These are phyloP conservation scores for Phainopepla nitens DNA, from an alignment of 2,113 vertebrate genomes.

Conservation along the genomic window DNA sequence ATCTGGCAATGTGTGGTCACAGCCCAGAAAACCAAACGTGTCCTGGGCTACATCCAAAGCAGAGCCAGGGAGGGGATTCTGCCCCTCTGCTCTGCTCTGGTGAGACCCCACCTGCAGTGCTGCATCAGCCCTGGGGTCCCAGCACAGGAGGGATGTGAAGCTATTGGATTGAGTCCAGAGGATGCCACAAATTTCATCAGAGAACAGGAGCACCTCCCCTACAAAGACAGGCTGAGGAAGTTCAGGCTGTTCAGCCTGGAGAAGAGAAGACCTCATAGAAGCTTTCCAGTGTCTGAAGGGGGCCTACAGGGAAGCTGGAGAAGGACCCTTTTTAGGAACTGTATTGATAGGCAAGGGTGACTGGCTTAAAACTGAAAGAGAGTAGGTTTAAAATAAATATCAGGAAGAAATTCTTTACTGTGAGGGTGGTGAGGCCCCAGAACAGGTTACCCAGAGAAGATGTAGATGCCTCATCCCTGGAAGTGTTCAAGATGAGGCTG, in stretches of 20 bases:
- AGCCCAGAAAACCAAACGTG: neutral
- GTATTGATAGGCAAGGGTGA: neutral
- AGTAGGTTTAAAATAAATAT: neutral
- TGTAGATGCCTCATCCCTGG: neutral
- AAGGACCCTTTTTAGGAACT: neutral
- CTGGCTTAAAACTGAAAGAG: neutral
- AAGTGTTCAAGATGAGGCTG: neutral
- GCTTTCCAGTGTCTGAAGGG: neutral
- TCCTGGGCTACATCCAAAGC: neutral
- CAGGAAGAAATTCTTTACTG: neutral
- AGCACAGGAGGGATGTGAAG: neutral
- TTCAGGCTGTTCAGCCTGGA: neutral
- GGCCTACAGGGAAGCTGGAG: neutral
- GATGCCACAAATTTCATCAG: neutral
- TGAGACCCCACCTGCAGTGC: neutral
- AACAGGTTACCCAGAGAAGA: neutral
- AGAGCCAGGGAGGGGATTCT: neutral
- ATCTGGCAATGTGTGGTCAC: rapidly evolving
- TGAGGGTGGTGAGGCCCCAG: neutral
- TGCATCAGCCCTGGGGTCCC: neutral
- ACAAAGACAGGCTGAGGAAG: neutral
- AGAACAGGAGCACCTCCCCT: too few species aligned
- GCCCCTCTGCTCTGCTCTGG: neutral
- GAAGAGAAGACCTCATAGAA: neutral
- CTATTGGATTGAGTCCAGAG: rapidly evolving